A percentile compares a stretch with the other conserved stretches of the same genome.
Conservation (phyloP, 2,797 vertebrate genomes). For the Poecilia velifera region DNA sequence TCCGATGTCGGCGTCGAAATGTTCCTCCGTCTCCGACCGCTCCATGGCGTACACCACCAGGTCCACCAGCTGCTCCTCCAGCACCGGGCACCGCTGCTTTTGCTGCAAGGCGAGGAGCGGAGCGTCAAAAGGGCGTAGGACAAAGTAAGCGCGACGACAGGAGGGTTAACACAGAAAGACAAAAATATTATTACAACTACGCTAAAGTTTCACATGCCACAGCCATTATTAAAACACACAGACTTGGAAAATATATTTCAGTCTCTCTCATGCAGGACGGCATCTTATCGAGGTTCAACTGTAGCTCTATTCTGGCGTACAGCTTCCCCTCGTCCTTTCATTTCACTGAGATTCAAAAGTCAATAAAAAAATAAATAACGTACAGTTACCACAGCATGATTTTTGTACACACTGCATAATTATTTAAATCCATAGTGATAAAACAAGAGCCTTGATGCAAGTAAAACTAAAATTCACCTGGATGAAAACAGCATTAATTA, state of each 20-base stretch:
- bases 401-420: background rate
- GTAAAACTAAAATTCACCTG: background rate
- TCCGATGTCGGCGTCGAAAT: conserved; percentile 90
- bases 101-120: conserved; percentile 84
- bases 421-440: background rate
- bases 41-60: conserved; percentile 99
- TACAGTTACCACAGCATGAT: background rate
- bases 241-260: conserved; percentile 6
- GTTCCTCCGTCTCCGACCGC: conserved; percentile 97
- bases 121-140: conserved; percentile 47
- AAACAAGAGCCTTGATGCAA: background rate
- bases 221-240: conserved; percentile 10
- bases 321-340: background rate
- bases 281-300: conserved; percentile 39
- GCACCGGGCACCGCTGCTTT: conserved; percentile 97
- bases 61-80: conserved; percentile 99
- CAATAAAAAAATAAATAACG: background rate
- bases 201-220: conserved; percentile 1
- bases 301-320: conserved; percentile 17
- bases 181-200: conserved; percentile 26
- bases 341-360: background rate
- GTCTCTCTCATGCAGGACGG: conserved; percentile 31
- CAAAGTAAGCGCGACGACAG: conserved; percentile 19
- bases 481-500: background rate
- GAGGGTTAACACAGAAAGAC: conserved; percentile 29